These are phyloP conservation scores for Nineta flava DNA, from an alignment of 2,888 invertebrate species.

Conservation along the genomic window DNA sequence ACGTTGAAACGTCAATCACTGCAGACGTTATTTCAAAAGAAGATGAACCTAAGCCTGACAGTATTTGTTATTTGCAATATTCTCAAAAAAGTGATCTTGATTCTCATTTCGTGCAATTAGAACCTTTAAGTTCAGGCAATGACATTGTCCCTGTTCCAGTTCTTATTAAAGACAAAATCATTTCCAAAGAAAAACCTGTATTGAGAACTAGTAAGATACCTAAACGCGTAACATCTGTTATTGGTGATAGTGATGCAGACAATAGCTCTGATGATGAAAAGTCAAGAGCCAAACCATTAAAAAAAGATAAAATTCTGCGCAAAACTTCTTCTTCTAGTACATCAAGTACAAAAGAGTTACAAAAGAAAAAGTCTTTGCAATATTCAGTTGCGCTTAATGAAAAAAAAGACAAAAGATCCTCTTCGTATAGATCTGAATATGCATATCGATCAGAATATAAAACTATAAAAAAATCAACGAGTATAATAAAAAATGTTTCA, in stretches of 20 bases:
- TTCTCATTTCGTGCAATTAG: not conserved
- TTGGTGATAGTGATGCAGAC: constrained; percentile 21
- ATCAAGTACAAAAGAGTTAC: constrained; percentile 1
- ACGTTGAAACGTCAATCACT: not conserved
- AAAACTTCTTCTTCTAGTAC: constrained; percentile 9
- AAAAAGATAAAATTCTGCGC: constrained; percentile 13
- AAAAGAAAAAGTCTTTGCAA: constrained; percentile 13
- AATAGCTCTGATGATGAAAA: constrained; percentile 23
- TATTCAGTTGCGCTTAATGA: constrained; percentile 7
- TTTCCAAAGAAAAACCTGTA: not conserved
- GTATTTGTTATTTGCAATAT: constrained; percentile 1
- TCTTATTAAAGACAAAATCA: too few species aligned
- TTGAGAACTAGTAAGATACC: not conserved
- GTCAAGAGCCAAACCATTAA: constrained; percentile 9
- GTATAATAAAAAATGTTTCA: constrained; percentile 3
- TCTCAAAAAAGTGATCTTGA: not conserved
- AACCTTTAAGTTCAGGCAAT: not conserved
- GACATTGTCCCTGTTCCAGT: too few species aligned
- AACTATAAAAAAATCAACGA: constrained; percentile 8
- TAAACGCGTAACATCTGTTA: constrained; percentile 8
- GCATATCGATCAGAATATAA: constrained; percentile 10
- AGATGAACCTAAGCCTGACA: not conserved
- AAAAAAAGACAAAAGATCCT: constrained; percentile 1
- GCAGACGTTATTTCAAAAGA: not conserved
- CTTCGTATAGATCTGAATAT: constrained; percentile 7